Evolutionary conservation across 2,888 invertebrate species (phyloP), one percentile per base, ranked within the genome.

Genomic region (Mamestra brassicae): DNA sequence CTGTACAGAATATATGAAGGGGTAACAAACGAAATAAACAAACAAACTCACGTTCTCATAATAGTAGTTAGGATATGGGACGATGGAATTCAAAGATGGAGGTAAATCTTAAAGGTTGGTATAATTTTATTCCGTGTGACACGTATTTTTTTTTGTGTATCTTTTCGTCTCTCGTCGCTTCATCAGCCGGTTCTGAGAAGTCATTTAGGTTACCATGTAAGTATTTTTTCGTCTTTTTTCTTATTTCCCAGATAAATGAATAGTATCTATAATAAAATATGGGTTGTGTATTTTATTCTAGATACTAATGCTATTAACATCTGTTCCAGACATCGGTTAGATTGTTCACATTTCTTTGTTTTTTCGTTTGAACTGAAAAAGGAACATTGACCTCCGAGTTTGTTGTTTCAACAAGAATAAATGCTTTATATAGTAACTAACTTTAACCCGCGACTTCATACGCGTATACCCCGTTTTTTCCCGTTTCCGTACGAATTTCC

Each of bases 51-150:
- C 45, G 10, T 10, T 10, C 45, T 10, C 10, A 45, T 10, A 10
- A 45, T 45, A 45, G 0, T 45, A 45, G 1, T 45, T 45, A 45
- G 45, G 10, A 4, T 52, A 38, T 26, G 7, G 38, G 17, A 34
- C 3, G 13, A 36, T 10, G 47, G 64, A 54, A 54, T 76, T 73
- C 17, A 62, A 70, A 38, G 11, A 47, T 78, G 71, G 34, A 15
- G 38, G 11, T 38, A 34, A 47, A 34, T 38, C 5, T 54, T 4
- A 3, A 1, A 10, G 34, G 26, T 26, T 26, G 26, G 7, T 38
- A 6, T 15, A 8, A 38, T 54, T 60, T 52, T 15, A 15, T 64
- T 64, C 5, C 15, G 4, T 17, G 8, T 17, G 4, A 17, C 26
- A 62, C 3, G n/a, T n/a, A n/a, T 10, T 61, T n/a, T 61, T n/a